A percentile compares a stretch with the other conserved stretches of the same genome.
These are phyloP conservation scores for Mormyrus hasselquistii DNA, from an alignment of 2,797 vertebrate species.

Conservation along the genomic window DNA sequence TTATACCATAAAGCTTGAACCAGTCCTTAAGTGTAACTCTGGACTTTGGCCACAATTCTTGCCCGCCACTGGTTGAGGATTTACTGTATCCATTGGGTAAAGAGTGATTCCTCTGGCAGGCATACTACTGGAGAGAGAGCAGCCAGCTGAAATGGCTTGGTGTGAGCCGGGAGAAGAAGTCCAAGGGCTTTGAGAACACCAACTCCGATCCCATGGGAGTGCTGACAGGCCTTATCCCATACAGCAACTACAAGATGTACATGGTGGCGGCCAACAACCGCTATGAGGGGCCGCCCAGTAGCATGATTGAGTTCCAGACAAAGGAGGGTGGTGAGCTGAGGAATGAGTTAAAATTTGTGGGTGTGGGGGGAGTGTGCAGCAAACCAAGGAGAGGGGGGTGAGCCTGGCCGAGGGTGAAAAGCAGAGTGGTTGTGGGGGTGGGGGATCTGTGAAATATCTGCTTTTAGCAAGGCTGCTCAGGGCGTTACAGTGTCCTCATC, in stretches of 20 bases:
- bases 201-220: constrained; percentile 68
- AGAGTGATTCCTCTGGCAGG: constrained; percentile 55
- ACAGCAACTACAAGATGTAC: constrained; percentile 87
- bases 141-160: constrained; percentile 84
- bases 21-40: background rate
- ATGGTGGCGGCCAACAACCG: constrained; percentile 88
- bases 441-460: background rate
- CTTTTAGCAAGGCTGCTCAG: background rate
- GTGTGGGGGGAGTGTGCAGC: background rate
- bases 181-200: constrained; percentile 78
- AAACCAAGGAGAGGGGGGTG: background rate
- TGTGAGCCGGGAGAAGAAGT: constrained; percentile 80
- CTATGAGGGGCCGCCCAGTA: constrained; percentile 80
- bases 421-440: background rate
- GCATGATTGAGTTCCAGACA: constrained; percentile 82
- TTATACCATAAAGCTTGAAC: background rate
- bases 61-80: background rate
- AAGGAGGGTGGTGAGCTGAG: constrained; percentile 82
- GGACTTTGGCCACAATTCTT: background rate
- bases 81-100: background rate
- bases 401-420: background rate
- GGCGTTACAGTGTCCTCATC: background rate
- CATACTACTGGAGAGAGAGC: constrained; percentile 94
- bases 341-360: background rate
- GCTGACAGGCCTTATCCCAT: constrained; percentile 80